A percentile compares a stretch with the other conserved stretches of the same genome.
Evolutionary conservation across 2,888 invertebrate species (phyloP).

Genomic region (Hirtodrosophila histrioides): DNA sequence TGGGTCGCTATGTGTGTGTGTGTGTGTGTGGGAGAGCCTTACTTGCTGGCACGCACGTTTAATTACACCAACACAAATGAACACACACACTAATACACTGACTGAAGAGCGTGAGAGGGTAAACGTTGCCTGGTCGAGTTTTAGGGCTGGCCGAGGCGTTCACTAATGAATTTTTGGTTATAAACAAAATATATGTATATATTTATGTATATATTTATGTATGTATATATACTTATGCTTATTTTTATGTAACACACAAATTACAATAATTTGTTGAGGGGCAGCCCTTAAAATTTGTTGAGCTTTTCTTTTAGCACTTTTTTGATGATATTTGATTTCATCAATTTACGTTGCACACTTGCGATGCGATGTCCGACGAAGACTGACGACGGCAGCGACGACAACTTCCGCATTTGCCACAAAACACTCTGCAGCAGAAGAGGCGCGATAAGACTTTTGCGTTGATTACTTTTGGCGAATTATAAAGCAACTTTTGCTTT

Average conservation of each 20-base stretch:
- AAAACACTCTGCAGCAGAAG: slow-evolving; percentile 33
- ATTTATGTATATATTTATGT: slow-evolving; percentile 12
- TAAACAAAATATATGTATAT: slow-evolving; percentile 38
- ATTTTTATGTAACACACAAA: slow-evolving; percentile 40
- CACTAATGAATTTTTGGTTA: slow-evolving; percentile 34
- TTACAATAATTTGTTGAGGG: slow-evolving; percentile 10
- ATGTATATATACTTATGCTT: background rate
- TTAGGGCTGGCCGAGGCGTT: slow-evolving; percentile 53
- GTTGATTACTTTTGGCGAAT: slow-evolving; percentile 9
- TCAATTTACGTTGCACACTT: slow-evolving; percentile 55
- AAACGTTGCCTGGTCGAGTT: slow-evolving; percentile 38
- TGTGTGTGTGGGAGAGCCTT: slow-evolving; percentile 39
- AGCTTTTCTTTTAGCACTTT: slow-evolving; percentile 16
- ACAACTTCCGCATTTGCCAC: slow-evolving; percentile 75
- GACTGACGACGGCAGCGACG: slow-evolving; percentile 66
- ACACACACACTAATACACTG: slow-evolving; percentile 19
- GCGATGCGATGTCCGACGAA: slow-evolving; percentile 59
- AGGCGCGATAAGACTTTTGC: slow-evolving; percentile 47
- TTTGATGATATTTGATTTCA: slow-evolving; percentile 35
- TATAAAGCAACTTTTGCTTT: slow-evolving; percentile 2
- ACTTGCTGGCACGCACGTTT: slow-evolving; percentile 53
- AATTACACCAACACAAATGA: slow-evolving; percentile 43
- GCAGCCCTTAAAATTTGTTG: background rate
- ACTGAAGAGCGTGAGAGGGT: slow-evolving; percentile 27
- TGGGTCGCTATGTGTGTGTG: slow-evolving; percentile 11